Evolutionary conservation across 2,113 vertebrate genomes (phyloP).

Genomic region (Daubentonia madagascariensis): DNA sequence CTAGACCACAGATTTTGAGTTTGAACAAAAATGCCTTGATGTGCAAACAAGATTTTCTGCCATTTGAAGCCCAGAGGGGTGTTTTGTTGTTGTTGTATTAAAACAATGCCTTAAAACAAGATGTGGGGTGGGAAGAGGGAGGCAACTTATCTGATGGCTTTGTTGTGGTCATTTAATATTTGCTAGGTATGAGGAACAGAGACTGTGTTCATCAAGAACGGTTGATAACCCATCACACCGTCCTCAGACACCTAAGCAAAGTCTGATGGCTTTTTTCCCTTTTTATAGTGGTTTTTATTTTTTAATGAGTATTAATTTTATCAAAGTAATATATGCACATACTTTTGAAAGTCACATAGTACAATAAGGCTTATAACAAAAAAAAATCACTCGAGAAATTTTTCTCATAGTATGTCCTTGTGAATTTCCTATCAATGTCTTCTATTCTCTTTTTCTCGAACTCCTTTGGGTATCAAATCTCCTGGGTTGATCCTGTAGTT

Average conservation of each 20-base stretch:
- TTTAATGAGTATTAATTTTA: not conserved
- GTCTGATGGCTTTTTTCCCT: not conserved
- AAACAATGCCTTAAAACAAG: not conserved
- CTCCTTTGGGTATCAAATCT: not conserved
- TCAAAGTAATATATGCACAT: not conserved
- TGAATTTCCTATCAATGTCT: not conserved
- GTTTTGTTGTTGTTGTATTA: not conserved
- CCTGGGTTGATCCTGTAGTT: not conserved
- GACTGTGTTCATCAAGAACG: not conserved
- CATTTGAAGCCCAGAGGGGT: not conserved
- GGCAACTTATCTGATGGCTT: not conserved
- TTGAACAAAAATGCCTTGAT: conserved; percentile 10
- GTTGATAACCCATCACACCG: not conserved
- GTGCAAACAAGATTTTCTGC: not conserved
- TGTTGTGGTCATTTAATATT: not conserved
- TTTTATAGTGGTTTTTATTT: not conserved
- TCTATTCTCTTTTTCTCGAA: not conserved
- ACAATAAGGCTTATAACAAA: not conserved
- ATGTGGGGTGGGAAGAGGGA: not conserved
- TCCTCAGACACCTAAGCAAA: not conserved
- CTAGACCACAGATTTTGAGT: conserved; percentile 31
- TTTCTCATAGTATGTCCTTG: not conserved
- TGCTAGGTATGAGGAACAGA: not conserved
- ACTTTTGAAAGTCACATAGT: not conserved
- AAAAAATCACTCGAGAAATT: not conserved